Base-by-base conservation (phyloP, 2,113 vertebrate species). In the Etheostoma cragini region DNA sequence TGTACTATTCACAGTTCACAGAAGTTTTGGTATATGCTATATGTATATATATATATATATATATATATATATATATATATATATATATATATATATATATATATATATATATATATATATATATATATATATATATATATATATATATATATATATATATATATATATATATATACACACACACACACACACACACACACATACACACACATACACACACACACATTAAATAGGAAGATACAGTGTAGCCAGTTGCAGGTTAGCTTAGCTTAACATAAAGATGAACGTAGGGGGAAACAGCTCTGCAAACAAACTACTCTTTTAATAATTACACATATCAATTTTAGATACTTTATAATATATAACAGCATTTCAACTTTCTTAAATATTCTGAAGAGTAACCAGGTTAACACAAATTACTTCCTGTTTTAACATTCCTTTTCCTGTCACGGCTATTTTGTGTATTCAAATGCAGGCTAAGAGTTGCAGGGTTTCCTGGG, bases 391-490 rank as follows among this genome's bases (percentile, higher is more conserved):
- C 66, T 66, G 52, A 17, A 81, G 22, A 74, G 52, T 58, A 8
- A 33, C 70, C 21, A 63, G 5, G 49, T 79, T 21, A 38, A 68
- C 53, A 81, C 72, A 78, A 67, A 63, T 22, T 0, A 58, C 78
- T 68, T 82, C 46, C 56, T 50, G 47, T 53, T 77, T 67, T 57
- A 71, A 56, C 42, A 72, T 81, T 67, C 57, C 16, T 82, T 67
- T 80, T 72, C 74, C 65, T 22, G 6, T 73, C 38, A 77, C 1
- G 11, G 35, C 63, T 30, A 42, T 42, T 42, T 8, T 42, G 24
- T 50, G 42, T 80, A 82, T 85, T 87, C 45, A 89, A 83, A 90
- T 79, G 50, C 75, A 83, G 42, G 45, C 85, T 83, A 83, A 91
- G 86, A 88, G 86, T 82, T 75, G 35, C 47, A 60, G 52, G 45